phyloP scores from a whole-genome alignment of 1,140 invertebrate genomes.

The Campoletis sonorensis region DNA sequence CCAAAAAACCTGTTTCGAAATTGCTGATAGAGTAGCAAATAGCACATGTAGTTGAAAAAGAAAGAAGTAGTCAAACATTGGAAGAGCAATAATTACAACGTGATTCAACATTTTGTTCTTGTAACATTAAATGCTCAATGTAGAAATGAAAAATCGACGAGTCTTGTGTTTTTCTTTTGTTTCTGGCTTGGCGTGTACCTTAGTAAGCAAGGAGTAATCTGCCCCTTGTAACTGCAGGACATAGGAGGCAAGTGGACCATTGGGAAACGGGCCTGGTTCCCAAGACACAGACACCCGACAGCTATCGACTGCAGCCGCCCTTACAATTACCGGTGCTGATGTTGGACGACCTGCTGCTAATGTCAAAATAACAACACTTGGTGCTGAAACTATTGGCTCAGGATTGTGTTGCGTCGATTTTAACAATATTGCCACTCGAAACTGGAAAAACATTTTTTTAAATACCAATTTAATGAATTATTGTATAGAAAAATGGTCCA shows the following conservation, averaged over 20 bases:
- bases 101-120: neutral
- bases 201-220: conserved; percentile 80
- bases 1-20: too few relatives aligned
- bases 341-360: conserved; percentile 83
- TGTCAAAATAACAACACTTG: conserved; percentile 89
- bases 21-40: conserved; percentile 1
- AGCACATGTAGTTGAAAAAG: conserved; percentile 22
- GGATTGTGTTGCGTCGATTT: conserved; percentile 79
- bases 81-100: neutral
- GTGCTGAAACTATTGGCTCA: conserved; percentile 86
- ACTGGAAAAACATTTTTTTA: conserved; percentile 80
- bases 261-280: conserved; percentile 90
- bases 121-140: neutral
- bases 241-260: conserved; percentile 92
- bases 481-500: too few relatives aligned
- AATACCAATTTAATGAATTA: too few relatives aligned
- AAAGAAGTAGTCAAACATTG: conserved; percentile 1
- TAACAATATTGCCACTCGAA: conserved; percentile 86
- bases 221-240: conserved; percentile 80
- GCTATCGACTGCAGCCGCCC: conserved; percentile 88
- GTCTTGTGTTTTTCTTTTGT: conserved; percentile 9
- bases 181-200: conserved; percentile 78
- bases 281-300: conserved; percentile 90
- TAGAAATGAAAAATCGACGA: neutral
- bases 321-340: conserved; percentile 84